Percentiles rank a stretch among this genome's conserved stretches.
phyloP scores from a whole-genome alignment of 1,140 invertebrate species.

The Amphibalanus amphitrite region DNA sequence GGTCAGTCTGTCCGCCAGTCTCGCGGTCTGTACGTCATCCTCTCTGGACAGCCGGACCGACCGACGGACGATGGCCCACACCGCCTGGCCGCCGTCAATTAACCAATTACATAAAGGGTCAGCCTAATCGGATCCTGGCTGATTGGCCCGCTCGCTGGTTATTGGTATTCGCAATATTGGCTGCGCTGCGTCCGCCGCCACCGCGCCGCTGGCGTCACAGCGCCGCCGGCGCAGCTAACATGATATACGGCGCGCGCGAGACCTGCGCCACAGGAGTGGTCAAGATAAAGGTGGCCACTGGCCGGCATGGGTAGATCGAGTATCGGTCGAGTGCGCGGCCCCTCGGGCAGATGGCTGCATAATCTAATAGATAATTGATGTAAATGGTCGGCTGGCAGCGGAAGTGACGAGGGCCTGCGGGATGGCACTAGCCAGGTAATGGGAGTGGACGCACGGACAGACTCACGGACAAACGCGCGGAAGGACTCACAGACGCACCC shows the following conservation, averaged over 20 bases:
- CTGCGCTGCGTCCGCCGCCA: too few relatives aligned
- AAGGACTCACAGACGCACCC: too few relatives aligned
- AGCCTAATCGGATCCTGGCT: not conserved
- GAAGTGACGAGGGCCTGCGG: not conserved
- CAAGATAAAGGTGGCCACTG: not conserved
- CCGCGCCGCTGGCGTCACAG: too few relatives aligned
- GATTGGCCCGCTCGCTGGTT: not conserved
- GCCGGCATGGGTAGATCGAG: too few relatives aligned
- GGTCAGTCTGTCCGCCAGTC: too few relatives aligned
- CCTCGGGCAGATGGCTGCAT: not conserved
- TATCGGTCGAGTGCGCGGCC: not conserved
- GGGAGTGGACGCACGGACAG: too few relatives aligned
- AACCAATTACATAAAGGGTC: conserved; percentile 1
- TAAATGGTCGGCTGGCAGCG: not conserved
- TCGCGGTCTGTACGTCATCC: not conserved
- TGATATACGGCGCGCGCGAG: not conserved
- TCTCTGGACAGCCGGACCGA: too few relatives aligned
- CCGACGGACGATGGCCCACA: not conserved
- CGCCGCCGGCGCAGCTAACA: not conserved
- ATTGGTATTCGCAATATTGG: not conserved
- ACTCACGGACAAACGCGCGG: too few relatives aligned
- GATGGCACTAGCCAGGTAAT: not conserved
- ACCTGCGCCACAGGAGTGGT: too few relatives aligned
- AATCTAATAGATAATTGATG: not conserved
- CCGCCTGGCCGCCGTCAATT: not conserved